These are phyloP conservation scores for Anastrepha ludens DNA, from an alignment of 1,140 invertebrate genomes.

Conservation along the genomic window DNA sequence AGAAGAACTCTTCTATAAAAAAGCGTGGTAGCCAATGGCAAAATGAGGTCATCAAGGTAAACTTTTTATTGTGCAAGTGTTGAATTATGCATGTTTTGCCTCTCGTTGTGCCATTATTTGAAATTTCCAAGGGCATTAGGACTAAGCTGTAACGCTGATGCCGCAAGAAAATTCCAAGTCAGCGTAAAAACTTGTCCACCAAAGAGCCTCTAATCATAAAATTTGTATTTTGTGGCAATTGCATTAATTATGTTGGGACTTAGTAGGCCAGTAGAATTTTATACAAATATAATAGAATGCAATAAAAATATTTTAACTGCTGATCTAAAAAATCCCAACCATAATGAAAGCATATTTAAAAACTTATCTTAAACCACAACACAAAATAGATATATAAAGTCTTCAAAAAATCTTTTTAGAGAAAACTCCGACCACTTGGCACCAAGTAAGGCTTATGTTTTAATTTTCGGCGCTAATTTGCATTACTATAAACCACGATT, in stretches of 20 bases:
- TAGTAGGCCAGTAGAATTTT: conserved; percentile 73
- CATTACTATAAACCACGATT: neutral
- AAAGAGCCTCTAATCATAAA: neutral
- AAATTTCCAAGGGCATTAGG: conserved; percentile 63
- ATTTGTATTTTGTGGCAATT: conserved; percentile 61
- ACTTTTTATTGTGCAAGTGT: neutral
- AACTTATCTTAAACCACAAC: neutral
- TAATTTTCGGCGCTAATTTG: neutral
- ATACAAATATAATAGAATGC: conserved; percentile 56
- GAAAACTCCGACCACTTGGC: neutral
- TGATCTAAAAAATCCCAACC: conserved; percentile 74
- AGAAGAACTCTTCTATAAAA: conserved; percentile 8
- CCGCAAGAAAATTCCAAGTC: conserved; percentile 60
- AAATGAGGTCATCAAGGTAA: conserved; percentile 55
- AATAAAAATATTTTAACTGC: conserved; percentile 65
- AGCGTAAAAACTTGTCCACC: conserved; percentile 36
- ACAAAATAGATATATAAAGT: neutral
- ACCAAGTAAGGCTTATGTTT: neutral
- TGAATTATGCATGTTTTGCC: neutral
- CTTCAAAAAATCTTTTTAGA: neutral
- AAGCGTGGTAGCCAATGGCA: conserved; percentile 55
- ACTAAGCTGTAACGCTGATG: conserved; percentile 55
- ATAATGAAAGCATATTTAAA: conserved; percentile 66
- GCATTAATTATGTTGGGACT: conserved; percentile 74
- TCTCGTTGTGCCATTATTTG: conserved; percentile 60